These are phyloP conservation scores for Dasypogon diadema DNA, from an alignment of 2,888 invertebrate species.

Conservation along the genomic window DNA sequence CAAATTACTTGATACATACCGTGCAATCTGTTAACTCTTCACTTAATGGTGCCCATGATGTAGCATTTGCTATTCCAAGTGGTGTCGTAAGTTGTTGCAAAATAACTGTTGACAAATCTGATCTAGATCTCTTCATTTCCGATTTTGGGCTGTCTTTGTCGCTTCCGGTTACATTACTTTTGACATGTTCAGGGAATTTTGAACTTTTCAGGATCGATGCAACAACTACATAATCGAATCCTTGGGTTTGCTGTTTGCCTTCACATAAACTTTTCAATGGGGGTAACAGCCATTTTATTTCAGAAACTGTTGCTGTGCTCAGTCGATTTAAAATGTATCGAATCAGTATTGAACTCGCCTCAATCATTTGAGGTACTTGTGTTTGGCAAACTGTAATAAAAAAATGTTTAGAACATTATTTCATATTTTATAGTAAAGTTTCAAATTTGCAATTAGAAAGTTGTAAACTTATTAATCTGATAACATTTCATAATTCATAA, in stretches of 20 bases:
- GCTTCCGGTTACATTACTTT: conserved; percentile 68
- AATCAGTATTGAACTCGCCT: conserved; percentile 78
- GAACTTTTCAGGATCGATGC: conserved; percentile 83
- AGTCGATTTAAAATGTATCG: conserved; percentile 72
- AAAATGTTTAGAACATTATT: no score
- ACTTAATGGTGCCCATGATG: conserved; percentile 68
- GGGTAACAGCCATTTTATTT: conserved; percentile 74
- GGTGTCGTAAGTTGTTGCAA: conserved; percentile 81
- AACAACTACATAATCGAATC: conserved; percentile 81
- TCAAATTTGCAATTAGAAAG: no score
- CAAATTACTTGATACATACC: conserved; percentile 65
- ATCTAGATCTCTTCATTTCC: conserved; percentile 72
- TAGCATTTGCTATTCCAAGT: conserved; percentile 71
- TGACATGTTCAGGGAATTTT: conserved; percentile 73
- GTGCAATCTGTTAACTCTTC: conserved; percentile 69
- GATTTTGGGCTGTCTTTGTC: conserved; percentile 74
- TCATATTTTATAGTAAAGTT: no score
- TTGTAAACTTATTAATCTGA: no score
- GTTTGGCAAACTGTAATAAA: conserved; percentile 74
- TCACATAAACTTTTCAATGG: conserved; percentile 80
- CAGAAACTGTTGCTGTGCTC: conserved; percentile 67
- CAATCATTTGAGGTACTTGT: conserved; percentile 76
- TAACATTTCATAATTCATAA: no score
- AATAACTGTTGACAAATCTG: conserved; percentile 79
- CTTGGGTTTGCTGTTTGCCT: conserved; percentile 76